phyloP scores from a whole-genome alignment of 1,140 invertebrate genomes.

The Cephus cinctus region DNA sequence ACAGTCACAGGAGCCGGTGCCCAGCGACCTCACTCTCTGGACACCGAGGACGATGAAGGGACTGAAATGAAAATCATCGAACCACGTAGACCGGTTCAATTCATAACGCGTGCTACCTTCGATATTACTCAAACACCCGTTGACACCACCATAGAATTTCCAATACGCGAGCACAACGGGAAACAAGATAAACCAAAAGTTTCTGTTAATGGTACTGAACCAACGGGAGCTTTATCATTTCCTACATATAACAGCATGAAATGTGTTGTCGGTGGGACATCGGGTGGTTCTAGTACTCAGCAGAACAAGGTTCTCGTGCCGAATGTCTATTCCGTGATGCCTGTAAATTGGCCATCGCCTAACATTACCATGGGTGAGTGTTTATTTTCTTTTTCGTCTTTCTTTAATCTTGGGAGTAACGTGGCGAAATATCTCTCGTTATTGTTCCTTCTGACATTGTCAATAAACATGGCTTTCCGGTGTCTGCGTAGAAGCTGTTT shows the following conservation, averaged over 20 bases:
- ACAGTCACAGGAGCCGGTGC: constrained; percentile 30
- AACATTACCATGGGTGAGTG: constrained; percentile 46
- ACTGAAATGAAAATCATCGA: constrained; percentile 54
- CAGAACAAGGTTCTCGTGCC: constrained; percentile 22
- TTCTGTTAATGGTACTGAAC: constrained; percentile 46
- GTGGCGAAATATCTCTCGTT: too few species aligned
- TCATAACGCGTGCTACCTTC: constrained; percentile 59
- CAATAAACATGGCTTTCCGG: background rate
- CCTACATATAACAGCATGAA: constrained; percentile 45
- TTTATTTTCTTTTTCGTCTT: background rate
- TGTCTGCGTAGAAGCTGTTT: constrained; percentile 28
- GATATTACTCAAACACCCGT: constrained; percentile 45
- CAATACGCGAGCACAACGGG: constrained; percentile 38
- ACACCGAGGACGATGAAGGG: constrained; percentile 46
- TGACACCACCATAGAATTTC: constrained; percentile 48
- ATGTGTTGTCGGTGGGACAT: constrained; percentile 25
- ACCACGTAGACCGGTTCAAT: constrained; percentile 43
- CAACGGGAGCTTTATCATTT: constrained; percentile 39
- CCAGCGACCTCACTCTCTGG: constrained; percentile 1
- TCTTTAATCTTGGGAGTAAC: constrained; percentile 6
- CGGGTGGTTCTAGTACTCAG: constrained; percentile 3
- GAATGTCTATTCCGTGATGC: constrained; percentile 37
- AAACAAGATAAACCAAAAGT: constrained; percentile 42
- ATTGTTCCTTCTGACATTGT: too few species aligned
- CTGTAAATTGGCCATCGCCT: constrained; percentile 33